Conservation (phyloP, 2,888 invertebrate species). For the Aphidius colemani region DNA sequence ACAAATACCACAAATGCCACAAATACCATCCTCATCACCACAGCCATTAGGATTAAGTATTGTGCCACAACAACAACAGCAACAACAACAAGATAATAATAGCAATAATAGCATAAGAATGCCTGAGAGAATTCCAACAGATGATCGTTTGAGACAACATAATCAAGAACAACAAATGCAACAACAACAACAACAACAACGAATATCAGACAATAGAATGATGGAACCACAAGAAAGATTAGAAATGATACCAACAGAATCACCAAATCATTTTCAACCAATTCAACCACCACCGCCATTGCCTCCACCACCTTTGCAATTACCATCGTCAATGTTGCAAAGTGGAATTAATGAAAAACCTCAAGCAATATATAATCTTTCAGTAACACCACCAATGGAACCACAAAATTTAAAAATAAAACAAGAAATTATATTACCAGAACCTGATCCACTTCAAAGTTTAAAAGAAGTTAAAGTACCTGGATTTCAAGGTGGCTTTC, state of each 20-base stretch:
- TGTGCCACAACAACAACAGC: conserved; percentile 40
- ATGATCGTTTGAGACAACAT: conserved; percentile 28
- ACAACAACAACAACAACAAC: conserved; percentile 35
- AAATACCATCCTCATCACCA: conserved; percentile 39
- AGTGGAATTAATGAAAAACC: conserved; percentile 32
- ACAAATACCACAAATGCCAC: conserved; percentile 50
- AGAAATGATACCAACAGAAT: conserved; percentile 33
- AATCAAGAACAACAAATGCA: conserved; percentile 29
- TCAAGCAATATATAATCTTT: conserved; percentile 48
- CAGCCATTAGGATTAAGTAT: conserved; percentile 55
- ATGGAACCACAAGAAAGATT: conserved; percentile 5
- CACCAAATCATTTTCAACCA: conserved; percentile 52
- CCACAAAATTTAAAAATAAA: conserved; percentile 77
- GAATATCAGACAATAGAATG: conserved; percentile 1
- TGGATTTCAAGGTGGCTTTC: conserved; percentile 70
- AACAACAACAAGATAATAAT: no score
- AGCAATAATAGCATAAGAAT: conserved; percentile 30
- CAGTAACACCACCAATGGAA: conserved; percentile 61
- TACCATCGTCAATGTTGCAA: conserved; percentile 12
- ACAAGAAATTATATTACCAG: conserved; percentile 67
- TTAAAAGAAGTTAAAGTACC: conserved; percentile 81
- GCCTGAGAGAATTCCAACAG: conserved; percentile 44
- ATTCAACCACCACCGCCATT: conserved; percentile 46
- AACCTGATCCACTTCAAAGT: conserved; percentile 75
- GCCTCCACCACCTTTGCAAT: neutral